Evolutionary conservation across 2,888 invertebrate genomes (phyloP), one percentile per base, ranked within the genome.

Genomic region (Drosophila rellima): DNA sequence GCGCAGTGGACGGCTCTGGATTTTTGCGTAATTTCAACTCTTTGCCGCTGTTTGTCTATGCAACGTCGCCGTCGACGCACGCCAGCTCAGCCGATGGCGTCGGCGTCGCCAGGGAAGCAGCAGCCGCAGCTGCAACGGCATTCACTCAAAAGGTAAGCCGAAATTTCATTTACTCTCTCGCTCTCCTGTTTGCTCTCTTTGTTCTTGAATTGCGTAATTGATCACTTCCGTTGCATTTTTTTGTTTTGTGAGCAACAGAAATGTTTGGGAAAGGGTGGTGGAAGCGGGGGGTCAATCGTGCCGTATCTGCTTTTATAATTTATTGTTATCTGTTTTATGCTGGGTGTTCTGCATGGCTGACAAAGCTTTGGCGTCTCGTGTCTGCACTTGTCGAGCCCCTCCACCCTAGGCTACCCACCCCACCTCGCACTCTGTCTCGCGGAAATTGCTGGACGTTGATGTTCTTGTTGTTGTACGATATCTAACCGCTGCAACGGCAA

Each of bases 51-150:
- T 91, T 91, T 44, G 89, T 91, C 50, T 91, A 91, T 55, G 91
- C 91, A 17, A 91, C 91, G 31, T 91, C 91, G n/a, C 79, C 90
- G 40, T 89, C 89, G 13, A 88, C 90, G 61, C 90, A 88, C 69
- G 90, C 91, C 62, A 88, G 80, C 48, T 91, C 91, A 6, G 91
- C 91, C 18, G 91, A 91, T 75, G 91, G 91, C 55, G 89, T 91
- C 62, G 91, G 91, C 62, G 91, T 91, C 54, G 89, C 90, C 61
- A 79, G 65, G 45, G 90, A 90, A 57, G 89, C 89, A 45, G 87
- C 88, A 13, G 87, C 86, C 26, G 84, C 70, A 8, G 73, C 80
- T 57, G 70, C 59, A 33, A 69, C 81, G 23, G 75, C 73, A 48
- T 80, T 81, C 17, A 74, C 60, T 70, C 74, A 83, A 35, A 88